phyloP scores from a whole-genome alignment of 2,888 invertebrate genomes.

The Ornithoptera priamus region DNA sequence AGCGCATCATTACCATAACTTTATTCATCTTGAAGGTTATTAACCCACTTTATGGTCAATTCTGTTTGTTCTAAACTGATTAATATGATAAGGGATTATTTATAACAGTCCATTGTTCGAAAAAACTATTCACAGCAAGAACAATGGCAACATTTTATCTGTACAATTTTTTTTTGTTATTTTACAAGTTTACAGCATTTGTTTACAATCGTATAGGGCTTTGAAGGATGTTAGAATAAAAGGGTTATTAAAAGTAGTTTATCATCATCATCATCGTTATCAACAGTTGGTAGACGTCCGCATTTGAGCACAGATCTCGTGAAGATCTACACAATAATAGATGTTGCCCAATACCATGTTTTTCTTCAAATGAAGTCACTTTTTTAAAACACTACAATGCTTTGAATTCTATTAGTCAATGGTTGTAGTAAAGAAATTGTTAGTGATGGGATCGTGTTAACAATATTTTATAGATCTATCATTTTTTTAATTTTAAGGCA shows the following conservation, averaged over 20 bases:
- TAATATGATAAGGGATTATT: constrained; percentile 33
- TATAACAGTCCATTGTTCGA: constrained; percentile 43
- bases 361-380: not conserved
- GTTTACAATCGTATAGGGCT: constrained; percentile 39
- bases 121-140: constrained; percentile 37
- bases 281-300: no score
- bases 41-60: constrained; percentile 2
- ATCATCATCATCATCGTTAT: no score
- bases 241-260: not conserved
- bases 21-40: constrained; percentile 19
- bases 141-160: constrained; percentile 42
- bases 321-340: no score
- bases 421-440: not conserved
- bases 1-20: constrained; percentile 12
- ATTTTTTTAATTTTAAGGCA: no score
- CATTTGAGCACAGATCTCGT: no score
- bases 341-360: no score
- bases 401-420: not conserved
- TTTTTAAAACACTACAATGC: not conserved
- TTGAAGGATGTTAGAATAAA: constrained; percentile 33
- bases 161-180: constrained; percentile 36
- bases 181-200: constrained; percentile 44
- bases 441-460: not conserved
- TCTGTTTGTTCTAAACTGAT: constrained; percentile 9
- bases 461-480: no score